Percentiles rank a stretch among this genome's conserved stretches.
Evolutionary conservation across 92 coral and sea anemone species (phyloP).

Genomic region (Siderastrea siderea): DNA sequence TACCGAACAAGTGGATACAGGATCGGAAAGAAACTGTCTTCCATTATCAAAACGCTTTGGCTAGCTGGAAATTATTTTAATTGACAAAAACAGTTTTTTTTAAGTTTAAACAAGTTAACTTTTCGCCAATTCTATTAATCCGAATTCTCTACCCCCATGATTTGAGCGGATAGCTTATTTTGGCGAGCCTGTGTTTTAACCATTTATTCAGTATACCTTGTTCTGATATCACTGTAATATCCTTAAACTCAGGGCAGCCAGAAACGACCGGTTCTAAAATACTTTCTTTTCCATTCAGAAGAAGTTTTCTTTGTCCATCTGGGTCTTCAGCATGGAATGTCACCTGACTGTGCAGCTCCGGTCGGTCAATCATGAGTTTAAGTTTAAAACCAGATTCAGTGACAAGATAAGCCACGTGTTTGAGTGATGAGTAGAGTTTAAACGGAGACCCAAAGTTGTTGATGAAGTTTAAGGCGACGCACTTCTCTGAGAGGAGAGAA

Average conservation of each 20-base stretch:
- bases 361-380: conserved; percentile 72
- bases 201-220: conserved; percentile 42
- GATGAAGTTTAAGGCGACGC: conserved; percentile 81
- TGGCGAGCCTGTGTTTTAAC: no score
- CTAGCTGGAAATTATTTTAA: no score
- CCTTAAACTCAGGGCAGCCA: conserved; percentile 60
- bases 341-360: conserved; percentile 81
- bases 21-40: no score
- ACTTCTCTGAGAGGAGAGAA: conserved; percentile 49
- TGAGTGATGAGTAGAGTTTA: conserved; percentile 72
- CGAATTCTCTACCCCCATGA: no score
- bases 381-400: conserved; percentile 66
- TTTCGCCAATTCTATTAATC: no score
- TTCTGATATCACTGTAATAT: conserved; percentile 71
- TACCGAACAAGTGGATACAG: no score
- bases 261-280: conserved; percentile 55
- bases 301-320: conserved; percentile 22
- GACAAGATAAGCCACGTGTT: conserved; percentile 76
- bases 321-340: conserved; percentile 77
- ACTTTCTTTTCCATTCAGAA: conserved; percentile 56
- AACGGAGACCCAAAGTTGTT: conserved; percentile 77
- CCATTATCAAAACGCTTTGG: no score
- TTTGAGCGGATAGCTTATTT: no score
- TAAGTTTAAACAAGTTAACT: no score
- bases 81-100: no score